A percentile compares a stretch with the other conserved stretches of the same genome.
These are phyloP conservation scores for Heliornis fulica DNA, from an alignment of 2,113 vertebrate species.

Conservation along the genomic window DNA sequence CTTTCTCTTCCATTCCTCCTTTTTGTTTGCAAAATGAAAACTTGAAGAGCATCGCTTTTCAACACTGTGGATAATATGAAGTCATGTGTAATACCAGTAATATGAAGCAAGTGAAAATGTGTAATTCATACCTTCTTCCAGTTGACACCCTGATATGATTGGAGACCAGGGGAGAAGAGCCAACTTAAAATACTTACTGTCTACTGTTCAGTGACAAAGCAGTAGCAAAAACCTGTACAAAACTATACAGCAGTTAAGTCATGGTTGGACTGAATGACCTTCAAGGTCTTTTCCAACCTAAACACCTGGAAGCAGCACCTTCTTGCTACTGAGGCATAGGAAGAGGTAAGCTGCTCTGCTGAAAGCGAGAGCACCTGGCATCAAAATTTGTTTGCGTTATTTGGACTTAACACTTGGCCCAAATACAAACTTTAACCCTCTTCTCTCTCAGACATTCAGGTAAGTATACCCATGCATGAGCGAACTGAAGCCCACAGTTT, in stretches of 20 bases:
- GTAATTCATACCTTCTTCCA: neutral
- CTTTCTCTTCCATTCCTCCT: neutral
- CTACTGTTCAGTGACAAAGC: neutral
- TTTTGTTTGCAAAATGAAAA: neutral
- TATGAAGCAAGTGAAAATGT: neutral
- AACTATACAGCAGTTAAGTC: neutral
- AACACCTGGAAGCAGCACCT: neutral
- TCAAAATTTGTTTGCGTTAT: neutral
- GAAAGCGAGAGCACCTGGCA: neutral
- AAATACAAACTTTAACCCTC: neutral
- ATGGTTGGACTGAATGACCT: neutral
- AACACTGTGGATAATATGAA: neutral
- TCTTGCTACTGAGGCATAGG: neutral
- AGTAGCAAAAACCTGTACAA: neutral
- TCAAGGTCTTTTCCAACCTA: neutral
- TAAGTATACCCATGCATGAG: neutral
- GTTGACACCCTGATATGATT: neutral
- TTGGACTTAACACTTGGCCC: neutral
- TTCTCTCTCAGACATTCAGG: neutral
- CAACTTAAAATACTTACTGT: neutral
- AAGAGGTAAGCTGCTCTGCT: neutral
- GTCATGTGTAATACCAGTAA: too few relatives aligned
- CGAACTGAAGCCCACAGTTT: neutral
- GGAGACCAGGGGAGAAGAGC: neutral
- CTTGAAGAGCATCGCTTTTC: neutral